Evolutionary conservation across 2,113 vertebrate species (phyloP).

Genomic region (Sylvia atricapilla): DNA sequence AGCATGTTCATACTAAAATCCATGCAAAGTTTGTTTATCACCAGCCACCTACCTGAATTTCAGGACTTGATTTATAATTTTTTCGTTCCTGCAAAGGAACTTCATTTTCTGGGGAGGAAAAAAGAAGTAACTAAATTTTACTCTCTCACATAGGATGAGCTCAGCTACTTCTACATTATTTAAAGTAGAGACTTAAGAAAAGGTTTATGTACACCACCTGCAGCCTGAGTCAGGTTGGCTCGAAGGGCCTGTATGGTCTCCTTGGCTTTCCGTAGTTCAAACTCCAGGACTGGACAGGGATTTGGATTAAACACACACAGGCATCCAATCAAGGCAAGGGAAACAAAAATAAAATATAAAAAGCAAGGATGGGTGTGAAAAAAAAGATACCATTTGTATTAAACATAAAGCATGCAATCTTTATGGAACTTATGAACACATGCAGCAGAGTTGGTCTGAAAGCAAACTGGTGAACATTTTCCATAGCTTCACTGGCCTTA

Average conservation of each 20-base stretch:
- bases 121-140: constrained; percentile 57
- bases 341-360: constrained; percentile 92
- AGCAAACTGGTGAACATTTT: constrained; percentile 83
- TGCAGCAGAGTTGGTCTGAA: constrained; percentile 96
- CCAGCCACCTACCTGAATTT: constrained; percentile 91
- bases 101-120: constrained; percentile 85
- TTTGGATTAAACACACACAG: constrained; percentile 94
- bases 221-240: constrained; percentile 99
- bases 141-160: constrained; percentile 34
- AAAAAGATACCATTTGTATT: constrained; percentile 83
- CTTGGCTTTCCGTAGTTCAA: constrained; percentile 99
- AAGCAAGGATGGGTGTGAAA: constrained; percentile 95
- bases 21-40: not conserved
- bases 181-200: constrained; percentile 78
- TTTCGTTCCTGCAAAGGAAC: constrained; percentile 96
- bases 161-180: constrained; percentile 73
- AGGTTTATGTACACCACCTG: constrained; percentile 99
- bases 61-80: constrained; percentile 98
- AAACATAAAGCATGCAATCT: constrained; percentile 86
- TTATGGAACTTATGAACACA: constrained; percentile 89
- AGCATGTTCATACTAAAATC: not conserved
- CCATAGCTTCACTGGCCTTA: constrained; percentile 57
- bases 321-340: constrained; percentile 97
- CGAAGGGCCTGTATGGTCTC: constrained; percentile 99
- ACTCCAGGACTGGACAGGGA: constrained; percentile 99